Evolutionary conservation across 2,888 invertebrate species (phyloP), one percentile per base, ranked within the genome.

Genomic region (Eupithecia abbreviata): DNA sequence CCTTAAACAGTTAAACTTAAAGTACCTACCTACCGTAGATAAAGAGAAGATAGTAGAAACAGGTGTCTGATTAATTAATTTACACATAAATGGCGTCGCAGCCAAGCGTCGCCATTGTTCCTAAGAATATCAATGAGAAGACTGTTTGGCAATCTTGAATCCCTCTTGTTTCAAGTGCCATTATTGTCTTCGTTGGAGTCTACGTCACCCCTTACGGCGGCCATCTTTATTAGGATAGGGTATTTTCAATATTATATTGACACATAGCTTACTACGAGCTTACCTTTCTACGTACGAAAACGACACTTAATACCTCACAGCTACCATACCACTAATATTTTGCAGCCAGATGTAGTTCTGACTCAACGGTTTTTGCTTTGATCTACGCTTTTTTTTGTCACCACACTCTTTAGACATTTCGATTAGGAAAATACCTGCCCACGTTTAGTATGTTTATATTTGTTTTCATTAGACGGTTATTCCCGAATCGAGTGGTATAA

Each of bases 101-200:
- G 10, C 73, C 42, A 74, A 73, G 47, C 47, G 58, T 71, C 42
- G 45, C n/a, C 67, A 73, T 74, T 68, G 62, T 68, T 47, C 42
- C 62, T 30, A 62, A 71, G 72, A 69, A 77, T 69, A 77, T 74
- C 68, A 72, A 71, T 74, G 62, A 68, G 76, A 62, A 45, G 42
- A 72, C 72, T 65, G 49, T 74, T 72, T 72, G 66, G 30, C 70
- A 49, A 73, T 68, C 49, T 77, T 69, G 51, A 66, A 70, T 58
- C 47, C 69, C 69, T 45, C 69, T 69, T 47, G 18, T 72, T 75
- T 67, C 47, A 45, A 58, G 72, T 41, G 30, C 30, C 47, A 69
- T 47, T 47, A 30, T 43, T 68, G 43, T 45, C n/a, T 68, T 42
- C 65, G 13, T 65, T 41, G 41, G 12, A 65, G 58, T 58, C 18